Percentiles rank a stretch among this genome's conserved stretches.
Evolutionary conservation across 2,888 invertebrate species (phyloP).

Genomic region (Volucella bombylans): DNA sequence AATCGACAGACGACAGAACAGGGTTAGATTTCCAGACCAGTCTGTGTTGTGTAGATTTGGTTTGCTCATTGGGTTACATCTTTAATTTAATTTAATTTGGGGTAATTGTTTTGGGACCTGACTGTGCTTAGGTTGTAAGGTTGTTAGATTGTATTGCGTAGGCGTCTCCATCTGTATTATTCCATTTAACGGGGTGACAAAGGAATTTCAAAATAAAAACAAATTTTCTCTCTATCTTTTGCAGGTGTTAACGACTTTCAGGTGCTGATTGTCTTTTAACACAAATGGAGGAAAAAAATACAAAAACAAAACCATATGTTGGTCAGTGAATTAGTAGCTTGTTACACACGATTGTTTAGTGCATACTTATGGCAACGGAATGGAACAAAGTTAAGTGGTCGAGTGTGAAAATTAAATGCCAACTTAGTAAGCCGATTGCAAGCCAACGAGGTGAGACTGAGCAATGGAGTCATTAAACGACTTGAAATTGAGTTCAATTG

Average conservation of each 20-base stretch:
- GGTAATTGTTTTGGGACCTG: constrained; percentile 67
- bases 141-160: constrained; percentile 28
- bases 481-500: too few relatives aligned
- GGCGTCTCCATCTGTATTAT: constrained; percentile 31
- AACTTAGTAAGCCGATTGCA: too few relatives aligned
- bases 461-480: too few relatives aligned
- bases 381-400: too few relatives aligned
- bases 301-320: background rate
- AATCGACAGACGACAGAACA: too few relatives aligned
- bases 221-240: constrained; percentile 13
- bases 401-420: too few relatives aligned
- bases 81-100: constrained; percentile 73
- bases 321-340: constrained; percentile 19
- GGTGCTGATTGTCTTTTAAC: constrained; percentile 40
- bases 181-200: constrained; percentile 50
- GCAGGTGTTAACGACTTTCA: constrained; percentile 50
- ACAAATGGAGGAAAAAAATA: constrained; percentile 12
- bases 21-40: background rate
- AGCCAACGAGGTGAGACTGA: too few relatives aligned
- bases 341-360: too few relatives aligned
- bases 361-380: too few relatives aligned
- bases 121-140: constrained; percentile 33
- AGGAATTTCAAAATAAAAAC: constrained; percentile 25
- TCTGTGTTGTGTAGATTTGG: constrained; percentile 53
- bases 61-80: constrained; percentile 66